phyloP scores from a whole-genome alignment of 2,888 invertebrate genomes.

The Syrista parreyssii region DNA sequence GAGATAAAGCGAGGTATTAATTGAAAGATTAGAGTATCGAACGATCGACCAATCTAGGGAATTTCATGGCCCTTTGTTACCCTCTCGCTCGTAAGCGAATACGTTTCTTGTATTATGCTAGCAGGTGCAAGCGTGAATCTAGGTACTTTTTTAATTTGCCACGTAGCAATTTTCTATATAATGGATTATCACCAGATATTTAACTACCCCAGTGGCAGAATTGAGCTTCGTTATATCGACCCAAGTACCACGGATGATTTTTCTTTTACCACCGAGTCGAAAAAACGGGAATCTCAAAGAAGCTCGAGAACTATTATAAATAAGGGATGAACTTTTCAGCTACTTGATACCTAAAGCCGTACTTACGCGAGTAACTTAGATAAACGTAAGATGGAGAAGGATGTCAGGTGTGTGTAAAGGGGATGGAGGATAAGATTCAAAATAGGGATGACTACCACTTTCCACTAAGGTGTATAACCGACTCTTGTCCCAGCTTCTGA shows the following conservation, averaged over 20 bases:
- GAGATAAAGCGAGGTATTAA: not conserved
- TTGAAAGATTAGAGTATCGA: not conserved
- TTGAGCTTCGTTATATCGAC: not conserved
- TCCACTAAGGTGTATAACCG: not conserved
- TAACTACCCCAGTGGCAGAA: not conserved
- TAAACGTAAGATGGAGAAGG: not conserved
- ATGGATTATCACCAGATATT: not conserved
- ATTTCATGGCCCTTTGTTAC: not conserved
- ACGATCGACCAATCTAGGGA: not conserved
- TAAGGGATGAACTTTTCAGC: not conserved
- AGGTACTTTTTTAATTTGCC: not conserved
- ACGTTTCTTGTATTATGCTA: not conserved
- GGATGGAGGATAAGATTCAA: not conserved
- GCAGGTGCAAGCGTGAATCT: not conserved
- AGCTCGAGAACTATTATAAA: not conserved
- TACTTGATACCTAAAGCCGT: not conserved
- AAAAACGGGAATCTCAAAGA: not conserved
- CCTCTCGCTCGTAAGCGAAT: not conserved
- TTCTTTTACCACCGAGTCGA: not conserved
- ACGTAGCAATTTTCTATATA: not conserved
- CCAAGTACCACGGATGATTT: not conserved
- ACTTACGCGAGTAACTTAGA: not conserved
- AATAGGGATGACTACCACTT: not conserved
- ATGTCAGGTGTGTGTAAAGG: not conserved
- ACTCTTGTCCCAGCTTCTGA: not conserved